Conservation (phyloP, 1,140 invertebrate genomes). For the Micrasema longulum region DNA sequence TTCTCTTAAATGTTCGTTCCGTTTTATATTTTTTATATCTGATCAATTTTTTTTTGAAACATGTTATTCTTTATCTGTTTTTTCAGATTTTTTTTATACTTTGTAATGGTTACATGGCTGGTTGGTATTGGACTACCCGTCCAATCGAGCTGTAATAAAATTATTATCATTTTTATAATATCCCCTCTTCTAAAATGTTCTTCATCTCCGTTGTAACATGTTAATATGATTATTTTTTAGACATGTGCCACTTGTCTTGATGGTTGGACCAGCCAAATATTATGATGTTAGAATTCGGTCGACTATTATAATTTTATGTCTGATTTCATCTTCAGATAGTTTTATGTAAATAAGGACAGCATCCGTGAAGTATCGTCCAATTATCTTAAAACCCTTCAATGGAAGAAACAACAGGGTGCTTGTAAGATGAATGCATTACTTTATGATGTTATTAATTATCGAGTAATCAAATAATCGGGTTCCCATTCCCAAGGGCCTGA, state of each 20-base stretch:
- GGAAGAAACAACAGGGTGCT: conserved; percentile 29
- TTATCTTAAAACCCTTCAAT: conserved; percentile 13
- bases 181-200: too few species aligned
- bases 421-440: conserved; percentile 23
- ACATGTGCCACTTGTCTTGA: background rate
- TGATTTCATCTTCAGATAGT: conserved; percentile 25
- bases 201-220: too few species aligned
- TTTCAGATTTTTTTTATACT: too few species aligned
- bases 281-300: conserved; percentile 20
- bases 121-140: too few species aligned
- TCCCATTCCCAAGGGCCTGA: background rate
- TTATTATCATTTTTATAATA: too few species aligned
- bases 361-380: conserved; percentile 16
- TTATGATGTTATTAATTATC: conserved; percentile 35
- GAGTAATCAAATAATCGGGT: conserved; percentile 17
- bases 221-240: too few species aligned
- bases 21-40: too few species aligned
- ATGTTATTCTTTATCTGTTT: too few species aligned
- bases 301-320: conserved; percentile 27
- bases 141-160: too few species aligned
- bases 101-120: too few species aligned
- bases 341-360: conserved; percentile 32
- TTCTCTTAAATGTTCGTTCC: too few species aligned
- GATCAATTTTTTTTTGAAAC: too few species aligned
- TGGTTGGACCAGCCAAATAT: background rate